phyloP scores from a whole-genome alignment of 1,140 invertebrate genomes.

The Octopus sinensis region DNA sequence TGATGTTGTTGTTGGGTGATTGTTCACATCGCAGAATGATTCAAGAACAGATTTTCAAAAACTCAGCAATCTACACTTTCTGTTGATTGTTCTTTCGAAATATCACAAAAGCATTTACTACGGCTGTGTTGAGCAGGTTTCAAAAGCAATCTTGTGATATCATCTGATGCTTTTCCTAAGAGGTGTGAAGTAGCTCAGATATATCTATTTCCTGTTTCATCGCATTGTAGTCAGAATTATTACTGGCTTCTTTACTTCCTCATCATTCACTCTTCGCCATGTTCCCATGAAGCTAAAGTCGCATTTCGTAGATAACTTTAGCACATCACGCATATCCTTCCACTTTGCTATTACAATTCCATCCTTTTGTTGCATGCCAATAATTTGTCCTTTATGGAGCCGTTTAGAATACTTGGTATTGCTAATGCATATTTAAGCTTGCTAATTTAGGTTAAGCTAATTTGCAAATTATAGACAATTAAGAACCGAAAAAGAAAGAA shows the following conservation, averaged over 20 bases:
- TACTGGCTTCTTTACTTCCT: neutral
- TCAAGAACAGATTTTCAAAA: neutral
- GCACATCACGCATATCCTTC: neutral
- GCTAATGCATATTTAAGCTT: neutral
- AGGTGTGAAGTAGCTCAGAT: neutral
- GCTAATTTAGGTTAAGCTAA: neutral
- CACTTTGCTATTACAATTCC: neutral
- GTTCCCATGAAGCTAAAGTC: neutral
- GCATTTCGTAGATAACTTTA: neutral
- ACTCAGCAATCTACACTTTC: neutral
- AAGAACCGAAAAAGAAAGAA: neutral
- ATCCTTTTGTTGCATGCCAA: neutral
- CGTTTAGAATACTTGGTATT: neutral
- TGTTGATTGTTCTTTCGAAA: neutral
- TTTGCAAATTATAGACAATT: neutral
- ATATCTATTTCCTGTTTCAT: neutral
- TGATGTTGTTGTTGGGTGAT: no score
- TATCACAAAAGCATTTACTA: neutral
- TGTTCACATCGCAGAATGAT: neutral
- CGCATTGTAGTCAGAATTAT: neutral
- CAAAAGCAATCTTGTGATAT: constrained; percentile 1
- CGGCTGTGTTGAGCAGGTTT: constrained; percentile 1
- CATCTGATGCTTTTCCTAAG: neutral
- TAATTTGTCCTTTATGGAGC: neutral
- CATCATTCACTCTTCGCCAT: neutral